Base-by-base conservation (phyloP, 2,888 invertebrate species). In the Acleris holmiana region DNA sequence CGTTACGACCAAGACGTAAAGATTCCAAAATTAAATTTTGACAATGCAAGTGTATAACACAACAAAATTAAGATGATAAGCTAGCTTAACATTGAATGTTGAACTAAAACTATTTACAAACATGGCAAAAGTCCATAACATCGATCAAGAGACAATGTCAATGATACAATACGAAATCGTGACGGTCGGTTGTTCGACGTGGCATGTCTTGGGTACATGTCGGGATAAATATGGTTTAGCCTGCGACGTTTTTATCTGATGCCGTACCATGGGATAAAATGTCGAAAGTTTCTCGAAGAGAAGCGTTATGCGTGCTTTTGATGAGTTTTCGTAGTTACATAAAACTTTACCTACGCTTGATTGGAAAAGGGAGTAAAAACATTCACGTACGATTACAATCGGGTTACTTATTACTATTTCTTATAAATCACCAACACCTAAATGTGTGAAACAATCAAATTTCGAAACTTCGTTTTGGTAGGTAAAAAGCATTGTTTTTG, bases 171-270 rank as follows among this genome's bases (percentile, higher is more conserved):
- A 64, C 19, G 21, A 19, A 15, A 56, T 55, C 44, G 44, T 55
- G 49, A 76, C 73, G 74, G 75, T 74, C 69, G 62, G 53, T 17
- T 53, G 19, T 53, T 74, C 76, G 66, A 66, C 70, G 68, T 84
- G 70, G 76, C 86, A 80, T 85, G 86, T 68, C 69, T 61, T 63
- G 60, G 66, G 66, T 73, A 77, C 78, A 78, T 85, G 73, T 72
- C 71, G 80, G 84, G 85, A 86, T 86, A 86, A 85, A 86, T 86
- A 85, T 86, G 79, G 85, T 80, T 58, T 53, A 53, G 48, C 64
- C 47, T 58, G 64, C 57, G 40, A 63, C 46, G 53, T 58, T 64
- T 46, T 61, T 64, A 59, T 64, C 64, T 64, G 58, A 64, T 64
- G 29, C 53, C 19, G 25, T 59, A 64, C 64, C 48, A 59, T 19